These are phyloP conservation scores for Homarus americanus DNA, from an alignment of 1,140 invertebrate species.

Conservation along the genomic window DNA sequence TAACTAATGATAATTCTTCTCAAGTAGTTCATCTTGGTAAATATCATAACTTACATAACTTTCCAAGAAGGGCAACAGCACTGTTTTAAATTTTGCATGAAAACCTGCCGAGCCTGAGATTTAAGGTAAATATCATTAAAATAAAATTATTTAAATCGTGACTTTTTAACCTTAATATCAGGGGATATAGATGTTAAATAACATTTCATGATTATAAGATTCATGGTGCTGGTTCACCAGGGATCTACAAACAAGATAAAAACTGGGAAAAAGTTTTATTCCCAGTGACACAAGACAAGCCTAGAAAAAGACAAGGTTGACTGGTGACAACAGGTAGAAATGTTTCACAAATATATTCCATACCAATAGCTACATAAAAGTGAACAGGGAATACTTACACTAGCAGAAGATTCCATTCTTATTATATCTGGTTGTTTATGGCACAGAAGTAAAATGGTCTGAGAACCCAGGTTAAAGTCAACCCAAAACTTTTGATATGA, in stretches of 20 bases:
- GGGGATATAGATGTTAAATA: too few relatives aligned
- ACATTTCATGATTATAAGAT: too few relatives aligned
- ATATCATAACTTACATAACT: too few relatives aligned
- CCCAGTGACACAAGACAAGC: not conserved
- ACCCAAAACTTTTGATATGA: not conserved
- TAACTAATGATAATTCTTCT: not conserved
- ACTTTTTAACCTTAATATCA: too few relatives aligned
- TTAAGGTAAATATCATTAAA: too few relatives aligned
- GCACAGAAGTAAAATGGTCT: slow-evolving; percentile 6
- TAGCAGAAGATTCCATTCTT: not conserved
- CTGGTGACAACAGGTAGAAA: not conserved
- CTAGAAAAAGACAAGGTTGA: not conserved
- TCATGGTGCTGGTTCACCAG: too few relatives aligned
- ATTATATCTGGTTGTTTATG: not conserved
- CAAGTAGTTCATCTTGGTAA: not conserved
- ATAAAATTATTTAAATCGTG: too few relatives aligned
- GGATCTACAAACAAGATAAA: too few relatives aligned
- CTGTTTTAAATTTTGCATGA: too few relatives aligned
- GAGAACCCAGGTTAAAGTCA: not conserved
- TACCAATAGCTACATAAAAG: not conserved
- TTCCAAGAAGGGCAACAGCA: not conserved
- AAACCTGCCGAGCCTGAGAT: too few relatives aligned
- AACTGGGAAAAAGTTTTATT: not conserved
- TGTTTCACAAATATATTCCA: not conserved
- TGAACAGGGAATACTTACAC: not conserved